Percentiles rank a stretch among this genome's conserved stretches.
Evolutionary conservation across 2,797 vertebrate genomes (phyloP).

Genomic region (Cygnus olor): DNA sequence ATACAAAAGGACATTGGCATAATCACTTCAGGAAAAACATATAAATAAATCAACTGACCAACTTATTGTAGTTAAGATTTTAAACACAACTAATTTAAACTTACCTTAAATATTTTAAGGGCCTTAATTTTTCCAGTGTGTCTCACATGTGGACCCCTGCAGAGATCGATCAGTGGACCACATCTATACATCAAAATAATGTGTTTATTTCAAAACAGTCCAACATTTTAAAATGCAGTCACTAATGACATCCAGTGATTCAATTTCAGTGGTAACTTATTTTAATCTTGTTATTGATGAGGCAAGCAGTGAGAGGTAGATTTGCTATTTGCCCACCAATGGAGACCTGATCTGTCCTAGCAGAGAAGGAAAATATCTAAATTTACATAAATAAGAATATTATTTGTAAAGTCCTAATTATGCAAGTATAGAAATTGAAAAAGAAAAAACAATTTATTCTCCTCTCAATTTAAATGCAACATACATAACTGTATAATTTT

Average conservation of each 20-base stretch:
- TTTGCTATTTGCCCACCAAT: not conserved
- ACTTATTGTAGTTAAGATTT: not conserved
- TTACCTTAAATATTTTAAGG: slow-evolving; percentile 93
- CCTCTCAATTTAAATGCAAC: not conserved
- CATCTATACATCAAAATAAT: slow-evolving; percentile 79
- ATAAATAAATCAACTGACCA: not conserved
- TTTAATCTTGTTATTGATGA: not conserved
- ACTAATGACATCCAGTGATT: not conserved
- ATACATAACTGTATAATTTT: not conserved
- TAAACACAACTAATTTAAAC: not conserved
- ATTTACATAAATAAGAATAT: not conserved
- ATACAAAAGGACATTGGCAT: not conserved
- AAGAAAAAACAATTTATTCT: not conserved
- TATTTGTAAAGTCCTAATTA: not conserved
- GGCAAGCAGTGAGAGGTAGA: not conserved
- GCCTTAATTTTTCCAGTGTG: slow-evolving; percentile 95
- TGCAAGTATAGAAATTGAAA: not conserved
- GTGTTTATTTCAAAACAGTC: not conserved
- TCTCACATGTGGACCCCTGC: slow-evolving; percentile 93
- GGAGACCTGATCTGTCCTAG: not conserved
- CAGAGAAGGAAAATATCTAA: not conserved
- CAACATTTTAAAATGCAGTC: not conserved
- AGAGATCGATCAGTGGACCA: slow-evolving; percentile 92
- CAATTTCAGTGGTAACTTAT: not conserved
- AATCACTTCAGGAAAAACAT: not conserved